Percentiles rank a stretch among this genome's conserved stretches.
Evolutionary conservation across 2,113 vertebrate species (phyloP).

Genomic region (Lepus europaeus): DNA sequence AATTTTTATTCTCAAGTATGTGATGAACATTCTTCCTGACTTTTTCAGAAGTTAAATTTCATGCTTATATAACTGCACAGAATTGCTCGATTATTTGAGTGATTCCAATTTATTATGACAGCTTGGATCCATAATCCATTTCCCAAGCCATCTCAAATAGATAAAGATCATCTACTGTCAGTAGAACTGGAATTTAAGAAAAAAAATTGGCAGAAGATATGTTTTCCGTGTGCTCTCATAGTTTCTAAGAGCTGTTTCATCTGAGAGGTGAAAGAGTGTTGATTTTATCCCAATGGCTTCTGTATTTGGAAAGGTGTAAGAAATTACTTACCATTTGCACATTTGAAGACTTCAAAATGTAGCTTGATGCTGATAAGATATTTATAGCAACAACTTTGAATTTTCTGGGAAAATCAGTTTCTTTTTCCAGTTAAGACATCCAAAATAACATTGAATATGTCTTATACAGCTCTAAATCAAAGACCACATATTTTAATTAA

Average conservation of each 20-base stretch:
- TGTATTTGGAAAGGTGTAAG: slow-evolving; percentile 33
- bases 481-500: slow-evolving; percentile 31
- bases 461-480: neutral
- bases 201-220: slow-evolving; percentile 48
- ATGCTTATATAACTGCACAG: slow-evolving; percentile 71
- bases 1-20: slow-evolving; percentile 65
- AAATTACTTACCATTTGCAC: neutral
- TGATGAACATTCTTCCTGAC: slow-evolving; percentile 25
- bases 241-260: neutral
- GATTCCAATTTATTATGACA: slow-evolving; percentile 71
- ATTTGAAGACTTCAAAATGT: slow-evolving; percentile 12
- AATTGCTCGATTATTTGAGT: slow-evolving; percentile 58
- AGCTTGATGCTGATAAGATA: neutral
- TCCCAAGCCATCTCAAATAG: slow-evolving; percentile 70
- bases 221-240: slow-evolving; percentile 17
- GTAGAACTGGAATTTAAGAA: slow-evolving; percentile 38
- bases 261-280: slow-evolving; percentile 18
- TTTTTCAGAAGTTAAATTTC: slow-evolving; percentile 64
- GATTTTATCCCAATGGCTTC: slow-evolving; percentile 35
- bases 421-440: slow-evolving; percentile 29
- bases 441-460: slow-evolving; percentile 7
- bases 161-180: slow-evolving; percentile 77
- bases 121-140: slow-evolving; percentile 68
- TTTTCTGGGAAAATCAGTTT: slow-evolving; percentile 41
- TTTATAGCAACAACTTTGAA: neutral